Conservation (phyloP, 2,113 vertebrate species). For the Saguinus imperator region DNA sequence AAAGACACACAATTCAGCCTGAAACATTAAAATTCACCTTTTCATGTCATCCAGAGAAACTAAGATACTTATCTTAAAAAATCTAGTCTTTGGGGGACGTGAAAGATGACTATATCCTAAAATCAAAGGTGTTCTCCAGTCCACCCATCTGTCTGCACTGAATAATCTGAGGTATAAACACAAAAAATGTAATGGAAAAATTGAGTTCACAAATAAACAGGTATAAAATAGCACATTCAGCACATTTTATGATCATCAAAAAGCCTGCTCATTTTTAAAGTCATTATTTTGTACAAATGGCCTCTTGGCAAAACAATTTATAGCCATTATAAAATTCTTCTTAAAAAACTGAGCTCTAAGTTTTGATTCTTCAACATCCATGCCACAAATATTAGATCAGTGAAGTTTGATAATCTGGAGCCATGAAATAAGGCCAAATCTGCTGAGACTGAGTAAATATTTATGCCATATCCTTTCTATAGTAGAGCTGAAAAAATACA, state of each 20-base stretch:
- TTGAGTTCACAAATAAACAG: not conserved
- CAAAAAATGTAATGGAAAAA: not conserved
- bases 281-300: conserved; percentile 61
- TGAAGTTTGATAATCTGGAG: conserved; percentile 70
- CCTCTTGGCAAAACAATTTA: conserved; percentile 65
- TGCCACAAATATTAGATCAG: conserved; percentile 63
- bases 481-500: conserved; percentile 67
- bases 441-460: conserved; percentile 81
- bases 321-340: conserved; percentile 46
- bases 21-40: not conserved
- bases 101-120: not conserved
- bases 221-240: conserved; percentile 3
- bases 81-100: not conserved
- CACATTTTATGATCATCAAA: conserved; percentile 23
- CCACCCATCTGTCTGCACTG: not conserved
- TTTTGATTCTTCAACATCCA: conserved; percentile 59
- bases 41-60: not conserved
- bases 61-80: not conserved
- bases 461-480: conserved; percentile 76
- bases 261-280: conserved; percentile 47
- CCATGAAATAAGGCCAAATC: conserved; percentile 64
- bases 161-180: not conserved
- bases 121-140: not conserved
- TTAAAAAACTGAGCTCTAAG: conserved; percentile 66
- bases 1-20: not conserved